Conservation (phyloP, 2,888 invertebrate genomes). For the Eurytoma adleriae region DNA sequence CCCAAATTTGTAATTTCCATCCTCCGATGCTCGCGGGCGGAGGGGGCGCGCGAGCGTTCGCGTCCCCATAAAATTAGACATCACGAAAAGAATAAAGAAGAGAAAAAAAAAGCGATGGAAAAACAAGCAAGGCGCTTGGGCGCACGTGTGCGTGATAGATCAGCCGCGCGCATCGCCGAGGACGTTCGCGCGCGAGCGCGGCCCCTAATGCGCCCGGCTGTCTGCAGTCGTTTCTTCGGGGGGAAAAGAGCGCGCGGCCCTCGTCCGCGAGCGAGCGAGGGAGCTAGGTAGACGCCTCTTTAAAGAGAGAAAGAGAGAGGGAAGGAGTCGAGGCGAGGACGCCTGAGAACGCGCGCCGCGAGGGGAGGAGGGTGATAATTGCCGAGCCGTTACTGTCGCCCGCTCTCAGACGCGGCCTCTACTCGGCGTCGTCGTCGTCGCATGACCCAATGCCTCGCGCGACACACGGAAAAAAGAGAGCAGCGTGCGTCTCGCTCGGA, state of each 20-base stretch:
- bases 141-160: background rate
- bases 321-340: background rate
- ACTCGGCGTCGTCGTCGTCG: constrained; percentile 18
- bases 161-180: background rate
- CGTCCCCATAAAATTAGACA: constrained; percentile 29
- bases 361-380: constrained; percentile 67
- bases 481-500: constrained; percentile 6
- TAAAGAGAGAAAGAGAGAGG: no score
- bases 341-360: background rate
- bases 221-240: constrained; percentile 9
- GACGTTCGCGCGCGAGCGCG: background rate
- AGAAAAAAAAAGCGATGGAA: constrained; percentile 7
- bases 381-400: constrained; percentile 64
- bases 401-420: constrained; percentile 51
- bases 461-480: constrained; percentile 10
- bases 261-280: background rate
- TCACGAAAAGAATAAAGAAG: background rate
- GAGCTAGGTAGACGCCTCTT: no score
- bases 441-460: constrained; percentile 31
- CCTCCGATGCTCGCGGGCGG: background rate
- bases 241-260: background rate
- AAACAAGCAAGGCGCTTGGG: background rate
- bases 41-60: background rate
- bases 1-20: constrained; percentile 26
- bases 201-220: background rate